These are phyloP conservation scores for Diabrotica undecimpunctata DNA, from an alignment of 1,140 invertebrate genomes.

Conservation along the genomic window DNA sequence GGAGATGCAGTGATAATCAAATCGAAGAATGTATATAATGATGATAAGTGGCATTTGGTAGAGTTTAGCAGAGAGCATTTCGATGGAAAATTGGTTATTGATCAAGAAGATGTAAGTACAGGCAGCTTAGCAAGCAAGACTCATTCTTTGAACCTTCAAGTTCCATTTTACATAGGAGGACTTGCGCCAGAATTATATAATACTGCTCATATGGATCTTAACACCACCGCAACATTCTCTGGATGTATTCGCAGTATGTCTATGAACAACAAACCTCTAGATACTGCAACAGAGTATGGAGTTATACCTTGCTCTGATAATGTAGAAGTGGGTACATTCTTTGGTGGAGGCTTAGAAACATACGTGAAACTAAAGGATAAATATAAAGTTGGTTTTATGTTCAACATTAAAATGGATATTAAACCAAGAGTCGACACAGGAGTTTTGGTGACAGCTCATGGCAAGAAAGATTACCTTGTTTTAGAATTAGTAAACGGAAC, in stretches of 20 bases:
- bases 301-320: conserved; percentile 77
- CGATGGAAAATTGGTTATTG: conserved; percentile 8
- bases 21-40: conserved; percentile 8
- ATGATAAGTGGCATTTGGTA: conserved; percentile 15
- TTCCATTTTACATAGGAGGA: conserved; percentile 8
- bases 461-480: conserved; percentile 75
- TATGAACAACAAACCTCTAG: conserved; percentile 65
- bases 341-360: conserved; percentile 62
- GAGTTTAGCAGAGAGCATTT: conserved; percentile 3
- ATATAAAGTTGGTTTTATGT: conserved; percentile 63
- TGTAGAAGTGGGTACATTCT: conserved; percentile 86
- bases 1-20: conserved; percentile 4
- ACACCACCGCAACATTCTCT: conserved; percentile 62
- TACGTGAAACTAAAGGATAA: conserved; percentile 46
- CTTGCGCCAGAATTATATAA: conserved; percentile 7
- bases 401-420: conserved; percentile 82
- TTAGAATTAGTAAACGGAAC: conserved; percentile 85
- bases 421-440: conserved; percentile 77
- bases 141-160: conserved; percentile 3
- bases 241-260: conserved; percentile 84
- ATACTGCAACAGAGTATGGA: conserved; percentile 54
- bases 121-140: background rate
- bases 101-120: conserved; percentile 1
- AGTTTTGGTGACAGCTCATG: conserved; percentile 77
- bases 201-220: background rate